Percentiles rank a stretch among this genome's conserved stretches.
phyloP scores from a whole-genome alignment of 2,888 invertebrate species.

The Caenorhabditis sinica region DNA sequence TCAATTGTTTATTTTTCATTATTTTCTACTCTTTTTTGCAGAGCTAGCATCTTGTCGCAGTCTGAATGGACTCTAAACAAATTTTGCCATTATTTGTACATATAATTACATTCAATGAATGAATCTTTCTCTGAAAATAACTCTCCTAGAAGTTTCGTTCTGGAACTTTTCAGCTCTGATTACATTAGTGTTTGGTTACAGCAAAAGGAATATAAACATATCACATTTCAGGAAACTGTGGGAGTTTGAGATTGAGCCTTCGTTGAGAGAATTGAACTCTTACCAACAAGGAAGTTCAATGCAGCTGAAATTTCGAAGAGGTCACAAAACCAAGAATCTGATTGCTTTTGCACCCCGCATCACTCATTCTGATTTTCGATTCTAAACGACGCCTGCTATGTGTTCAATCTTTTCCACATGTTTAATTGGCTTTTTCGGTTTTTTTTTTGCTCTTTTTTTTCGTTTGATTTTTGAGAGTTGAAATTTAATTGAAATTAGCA shows the following conservation, averaged over 20 bases:
- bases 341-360: conserved; percentile 15
- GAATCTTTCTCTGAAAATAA: neutral
- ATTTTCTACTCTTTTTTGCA: neutral
- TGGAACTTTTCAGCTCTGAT: conserved; percentile 16
- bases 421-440: conserved; percentile 40
- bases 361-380: conserved; percentile 6
- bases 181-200: conserved; percentile 15
- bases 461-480: neutral
- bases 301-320: conserved; percentile 1
- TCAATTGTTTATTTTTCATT: conserved; percentile 12
- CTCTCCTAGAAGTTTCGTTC: neutral
- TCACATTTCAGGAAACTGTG: conserved; percentile 17
- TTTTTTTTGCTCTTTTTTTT: neutral
- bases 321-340: conserved; percentile 22
- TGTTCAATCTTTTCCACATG: conserved; percentile 29
- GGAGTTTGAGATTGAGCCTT: neutral
- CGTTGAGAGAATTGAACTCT: neutral
- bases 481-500: conserved; percentile 5
- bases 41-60: conserved; percentile 12
- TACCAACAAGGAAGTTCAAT: conserved; percentile 19
- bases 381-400: conserved; percentile 9
- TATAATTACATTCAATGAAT: neutral
- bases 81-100: conserved; percentile 27
- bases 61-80: conserved; percentile 6
- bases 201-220: neutral